phyloP scores from a whole-genome alignment of 1,140 invertebrate species.

The Leptinotarsa defecta region DNA sequence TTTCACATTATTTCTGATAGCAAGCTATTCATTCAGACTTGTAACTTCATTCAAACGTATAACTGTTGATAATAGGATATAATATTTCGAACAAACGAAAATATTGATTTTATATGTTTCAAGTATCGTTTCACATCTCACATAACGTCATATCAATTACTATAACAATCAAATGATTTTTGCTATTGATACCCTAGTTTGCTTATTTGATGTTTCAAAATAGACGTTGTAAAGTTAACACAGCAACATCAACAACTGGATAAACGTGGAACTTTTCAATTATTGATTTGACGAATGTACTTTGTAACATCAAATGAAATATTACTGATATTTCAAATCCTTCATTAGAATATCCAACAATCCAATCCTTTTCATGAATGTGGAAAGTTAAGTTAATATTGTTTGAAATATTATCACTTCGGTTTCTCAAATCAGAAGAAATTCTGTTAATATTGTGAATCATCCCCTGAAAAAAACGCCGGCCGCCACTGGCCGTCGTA shows the following conservation, averaged over 20 bases:
- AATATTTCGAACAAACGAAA: too few species aligned
- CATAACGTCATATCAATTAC: too few species aligned
- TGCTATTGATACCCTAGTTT: neutral
- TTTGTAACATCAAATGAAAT: neutral
- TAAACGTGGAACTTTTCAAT: neutral
- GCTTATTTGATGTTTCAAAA: neutral
- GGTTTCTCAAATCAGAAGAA: neutral
- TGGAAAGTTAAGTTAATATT: neutral
- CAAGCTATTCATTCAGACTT: too few species aligned
- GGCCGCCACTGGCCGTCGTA: too few species aligned
- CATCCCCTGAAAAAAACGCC: too few species aligned
- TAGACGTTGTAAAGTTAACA: neutral
- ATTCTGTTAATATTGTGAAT: neutral
- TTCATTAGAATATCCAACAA: neutral
- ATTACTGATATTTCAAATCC: neutral
- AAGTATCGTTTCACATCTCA: too few species aligned
- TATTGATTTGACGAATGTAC: neutral
- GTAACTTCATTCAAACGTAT: too few species aligned
- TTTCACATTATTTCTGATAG: too few species aligned
- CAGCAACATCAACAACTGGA: neutral
- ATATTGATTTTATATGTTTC: too few species aligned
- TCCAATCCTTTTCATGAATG: neutral
- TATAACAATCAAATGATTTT: neutral
- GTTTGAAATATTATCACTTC: neutral
- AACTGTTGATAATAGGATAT: too few species aligned